Conservation (phyloP, 92 coral and sea anemone species). For the Phenganax marumi region DNA sequence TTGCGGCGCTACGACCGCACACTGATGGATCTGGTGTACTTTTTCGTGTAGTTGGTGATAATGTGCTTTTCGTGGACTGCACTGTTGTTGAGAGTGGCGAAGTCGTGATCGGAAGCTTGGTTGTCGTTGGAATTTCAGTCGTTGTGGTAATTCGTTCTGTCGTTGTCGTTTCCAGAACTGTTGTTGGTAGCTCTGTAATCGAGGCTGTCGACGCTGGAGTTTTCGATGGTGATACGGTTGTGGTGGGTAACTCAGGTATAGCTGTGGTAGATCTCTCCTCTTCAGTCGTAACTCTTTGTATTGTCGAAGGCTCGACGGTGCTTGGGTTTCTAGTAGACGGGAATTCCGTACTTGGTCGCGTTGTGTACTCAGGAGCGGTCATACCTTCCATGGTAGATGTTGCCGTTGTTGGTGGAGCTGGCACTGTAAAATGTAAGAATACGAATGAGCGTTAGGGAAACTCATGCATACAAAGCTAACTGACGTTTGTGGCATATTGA, state of each 20-base stretch:
- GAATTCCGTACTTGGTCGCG: background rate
- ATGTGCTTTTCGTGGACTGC: background rate
- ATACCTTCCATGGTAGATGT: background rate
- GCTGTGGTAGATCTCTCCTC: background rate
- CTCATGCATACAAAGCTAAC: background rate
- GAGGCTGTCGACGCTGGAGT: no score
- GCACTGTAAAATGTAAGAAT: background rate
- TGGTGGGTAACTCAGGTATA: no score
- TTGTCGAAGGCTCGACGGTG: background rate
- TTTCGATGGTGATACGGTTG: no score
- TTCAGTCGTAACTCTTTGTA: conserved; percentile 2
- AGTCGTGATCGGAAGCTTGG: background rate
- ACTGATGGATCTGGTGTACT: background rate
- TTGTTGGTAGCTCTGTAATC: background rate
- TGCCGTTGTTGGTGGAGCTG: background rate
- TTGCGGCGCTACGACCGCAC: conserved; percentile 8
- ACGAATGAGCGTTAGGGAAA: background rate
- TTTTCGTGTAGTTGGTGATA: background rate
- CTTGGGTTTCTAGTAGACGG: conserved; percentile 1
- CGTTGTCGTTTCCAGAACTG: background rate
- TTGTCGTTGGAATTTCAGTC: conserved; percentile 5
- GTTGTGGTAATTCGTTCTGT: background rate
- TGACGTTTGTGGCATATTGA: background rate
- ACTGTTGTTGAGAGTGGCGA: conserved; percentile 22
- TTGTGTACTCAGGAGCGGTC: background rate